phyloP scores from a whole-genome alignment of 35 echinoderm and acorn worm species.

The Ophiothrix spiculata region DNA sequence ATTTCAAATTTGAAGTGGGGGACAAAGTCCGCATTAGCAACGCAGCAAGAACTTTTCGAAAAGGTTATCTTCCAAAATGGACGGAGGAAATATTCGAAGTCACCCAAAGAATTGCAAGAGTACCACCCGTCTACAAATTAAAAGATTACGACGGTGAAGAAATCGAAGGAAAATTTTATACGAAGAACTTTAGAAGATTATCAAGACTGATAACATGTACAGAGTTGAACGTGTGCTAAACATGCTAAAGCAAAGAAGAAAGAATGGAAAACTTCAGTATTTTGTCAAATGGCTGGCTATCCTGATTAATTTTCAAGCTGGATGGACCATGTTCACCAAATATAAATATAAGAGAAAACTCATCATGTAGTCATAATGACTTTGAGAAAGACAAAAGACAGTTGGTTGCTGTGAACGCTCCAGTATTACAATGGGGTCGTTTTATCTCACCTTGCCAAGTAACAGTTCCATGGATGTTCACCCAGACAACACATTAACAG shows the following conservation, averaged over 20 bases:
- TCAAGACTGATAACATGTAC: conserved; percentile 32
- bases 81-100: conserved; percentile 46
- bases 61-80: conserved; percentile 49
- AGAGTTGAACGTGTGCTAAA: conserved; percentile 25
- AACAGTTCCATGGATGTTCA: conserved; percentile 35
- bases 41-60: conserved; percentile 24
- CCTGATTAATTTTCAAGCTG: conserved; percentile 46
- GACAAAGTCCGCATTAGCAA: conserved; percentile 49
- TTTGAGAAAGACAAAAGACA: not conserved
- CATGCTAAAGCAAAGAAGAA: not conserved
- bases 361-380: not conserved
- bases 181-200: conserved; percentile 46
- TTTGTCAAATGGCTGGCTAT: conserved; percentile 43
- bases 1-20: conserved; percentile 37
- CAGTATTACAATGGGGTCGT: conserved; percentile 15
- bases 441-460: conserved; percentile 49
- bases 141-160: conserved; percentile 55
- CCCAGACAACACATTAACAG: conserved; percentile 49
- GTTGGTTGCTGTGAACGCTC: too few relatives aligned
- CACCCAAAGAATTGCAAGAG: conserved; percentile 13
- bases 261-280: conserved; percentile 23
- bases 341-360: not conserved
- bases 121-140: conserved; percentile 42
- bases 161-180: conserved; percentile 57
- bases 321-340: conserved; percentile 17